These are phyloP conservation scores for Lepidurus apus DNA, from an alignment of 1,140 invertebrate species.

Conservation along the genomic window DNA sequence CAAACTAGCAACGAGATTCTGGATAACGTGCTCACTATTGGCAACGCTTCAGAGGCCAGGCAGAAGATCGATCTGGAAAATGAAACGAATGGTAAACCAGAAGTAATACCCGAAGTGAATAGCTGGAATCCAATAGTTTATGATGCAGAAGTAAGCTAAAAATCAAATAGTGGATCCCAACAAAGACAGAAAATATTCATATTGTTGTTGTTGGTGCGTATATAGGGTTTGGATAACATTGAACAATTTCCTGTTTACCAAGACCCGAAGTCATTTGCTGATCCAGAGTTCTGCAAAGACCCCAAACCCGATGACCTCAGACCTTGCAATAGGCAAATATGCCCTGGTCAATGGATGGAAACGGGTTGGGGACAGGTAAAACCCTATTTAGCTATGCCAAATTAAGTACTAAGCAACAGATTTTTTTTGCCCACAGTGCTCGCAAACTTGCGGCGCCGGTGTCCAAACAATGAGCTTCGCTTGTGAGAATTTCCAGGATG, in stretches of 20 bases:
- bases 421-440: slow-evolving; percentile 46
- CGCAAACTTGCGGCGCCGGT: slow-evolving; percentile 51
- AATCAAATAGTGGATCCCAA: not conserved
- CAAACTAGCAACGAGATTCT: not conserved
- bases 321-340: slow-evolving; percentile 40
- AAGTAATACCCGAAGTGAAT: slow-evolving; percentile 4
- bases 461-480: slow-evolving; percentile 48
- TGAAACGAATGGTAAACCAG: slow-evolving; percentile 42
- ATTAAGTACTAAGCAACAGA: not conserved
- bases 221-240: slow-evolving; percentile 29
- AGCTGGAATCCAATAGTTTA: not conserved
- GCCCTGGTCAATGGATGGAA: slow-evolving; percentile 41
- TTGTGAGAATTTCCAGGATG: slow-evolving; percentile 36
- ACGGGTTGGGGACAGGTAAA: slow-evolving; percentile 41
- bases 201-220: not conserved
- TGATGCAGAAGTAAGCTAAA: slow-evolving; percentile 4
- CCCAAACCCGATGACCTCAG: slow-evolving; percentile 37
- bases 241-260: slow-evolving; percentile 26
- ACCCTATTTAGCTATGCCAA: not conserved
- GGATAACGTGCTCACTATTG: not conserved
- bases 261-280: slow-evolving; percentile 50
- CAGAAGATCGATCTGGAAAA: slow-evolving; percentile 39
- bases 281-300: slow-evolving; percentile 50
- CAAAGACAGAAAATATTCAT: not conserved
- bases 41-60: slow-evolving; percentile 24